Conservation (phyloP, 2,888 invertebrate species). For the Carabus problematicus region DNA sequence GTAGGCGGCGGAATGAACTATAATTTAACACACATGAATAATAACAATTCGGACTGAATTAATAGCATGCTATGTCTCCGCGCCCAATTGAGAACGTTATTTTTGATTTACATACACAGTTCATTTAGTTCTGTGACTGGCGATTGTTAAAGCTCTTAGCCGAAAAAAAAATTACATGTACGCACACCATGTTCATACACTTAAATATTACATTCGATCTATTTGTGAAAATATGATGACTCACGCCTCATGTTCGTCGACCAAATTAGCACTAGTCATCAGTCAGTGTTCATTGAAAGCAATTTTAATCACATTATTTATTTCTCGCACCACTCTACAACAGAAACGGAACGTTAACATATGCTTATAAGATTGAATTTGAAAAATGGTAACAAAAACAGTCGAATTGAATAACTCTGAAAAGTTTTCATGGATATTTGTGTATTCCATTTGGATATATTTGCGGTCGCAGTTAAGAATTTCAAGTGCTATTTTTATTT, state of each 20-base stretch:
- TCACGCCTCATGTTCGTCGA: conserved; percentile 12
- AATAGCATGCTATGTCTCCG: conserved; percentile 30
- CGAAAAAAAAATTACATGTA: neutral
- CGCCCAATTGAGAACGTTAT: conserved; percentile 19
- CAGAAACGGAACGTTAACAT: no score
- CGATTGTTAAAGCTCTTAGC: conserved; percentile 4
- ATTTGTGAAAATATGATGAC: conserved; percentile 30
- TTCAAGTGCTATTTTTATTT: no score
- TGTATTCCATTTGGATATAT: no score
- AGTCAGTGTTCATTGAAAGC: conserved; percentile 34
- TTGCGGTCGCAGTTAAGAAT: no score
- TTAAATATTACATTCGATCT: conserved; percentile 21
- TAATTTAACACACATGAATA: conserved; percentile 35
- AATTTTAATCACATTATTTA: conserved; percentile 37
- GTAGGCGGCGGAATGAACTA: conserved; percentile 16
- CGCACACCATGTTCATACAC: conserved; percentile 10
- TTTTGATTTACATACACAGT: conserved; percentile 6
- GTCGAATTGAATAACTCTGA: neutral
- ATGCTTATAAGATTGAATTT: neutral
- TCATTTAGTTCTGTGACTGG: conserved; percentile 1
- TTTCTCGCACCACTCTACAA: neutral
- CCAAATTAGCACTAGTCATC: conserved; percentile 22
- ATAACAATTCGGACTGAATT: conserved; percentile 34
- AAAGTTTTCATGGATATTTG: no score
- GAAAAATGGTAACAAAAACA: neutral